phyloP scores from a whole-genome alignment of 2,888 invertebrate species.

The Chirona hameri region DNA sequence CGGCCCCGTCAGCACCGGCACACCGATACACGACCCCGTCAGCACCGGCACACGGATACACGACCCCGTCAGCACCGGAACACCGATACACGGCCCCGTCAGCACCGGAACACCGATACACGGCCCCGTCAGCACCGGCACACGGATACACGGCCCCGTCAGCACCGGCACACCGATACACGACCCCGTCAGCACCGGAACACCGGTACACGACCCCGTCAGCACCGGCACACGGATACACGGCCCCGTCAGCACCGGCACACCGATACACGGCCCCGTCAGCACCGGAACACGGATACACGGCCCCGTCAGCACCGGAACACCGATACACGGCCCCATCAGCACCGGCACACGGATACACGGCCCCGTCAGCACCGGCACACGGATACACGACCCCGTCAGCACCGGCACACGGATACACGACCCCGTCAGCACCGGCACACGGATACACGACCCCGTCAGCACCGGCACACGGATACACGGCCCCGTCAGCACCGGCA shows the following conservation, averaged over 20 bases:
- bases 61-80: neutral
- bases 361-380: no score
- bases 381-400: neutral
- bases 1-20: neutral
- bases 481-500: no score
- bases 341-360: neutral
- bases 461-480: neutral
- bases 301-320: no score
- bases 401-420: neutral
- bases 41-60: neutral
- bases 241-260: no score
- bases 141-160: neutral
- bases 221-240: neutral
- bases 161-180: neutral
- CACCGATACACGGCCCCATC: neutral
- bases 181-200: no score
- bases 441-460: neutral
- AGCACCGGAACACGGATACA: neutral
- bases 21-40: neutral
- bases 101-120: neutral
- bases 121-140: neutral
- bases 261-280: neutral
- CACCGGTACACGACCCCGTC: neutral
- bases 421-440: no score
- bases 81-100: neutral